Conservation (phyloP, 1,140 invertebrate species). For the Tetramorium alpestre region DNA sequence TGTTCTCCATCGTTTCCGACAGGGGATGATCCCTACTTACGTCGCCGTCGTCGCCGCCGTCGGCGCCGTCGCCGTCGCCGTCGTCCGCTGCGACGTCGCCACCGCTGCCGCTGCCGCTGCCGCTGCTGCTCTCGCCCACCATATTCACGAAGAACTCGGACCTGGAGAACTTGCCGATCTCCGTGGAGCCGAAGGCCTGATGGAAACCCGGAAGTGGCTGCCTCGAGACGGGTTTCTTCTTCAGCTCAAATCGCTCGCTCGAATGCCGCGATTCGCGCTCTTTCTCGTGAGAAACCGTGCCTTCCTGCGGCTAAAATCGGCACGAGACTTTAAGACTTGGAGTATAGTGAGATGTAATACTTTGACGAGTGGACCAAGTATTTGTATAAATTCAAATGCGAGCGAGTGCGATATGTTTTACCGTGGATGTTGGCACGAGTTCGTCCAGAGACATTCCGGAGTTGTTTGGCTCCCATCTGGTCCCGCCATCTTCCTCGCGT, state of each 20-base stretch:
- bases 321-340: neutral
- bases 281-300: constrained; percentile 44
- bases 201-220: constrained; percentile 90
- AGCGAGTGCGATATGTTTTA: constrained; percentile 3
- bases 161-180: constrained; percentile 90
- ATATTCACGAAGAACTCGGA: constrained; percentile 86
- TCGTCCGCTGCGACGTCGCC: neutral
- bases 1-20: constrained; percentile 35
- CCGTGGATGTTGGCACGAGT: constrained; percentile 54
- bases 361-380: neutral
- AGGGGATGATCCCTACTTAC: constrained; percentile 70
- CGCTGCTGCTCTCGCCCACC: constrained; percentile 73
- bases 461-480: constrained; percentile 65
- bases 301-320: constrained; percentile 31
- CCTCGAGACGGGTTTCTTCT: constrained; percentile 68
- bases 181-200: constrained; percentile 92
- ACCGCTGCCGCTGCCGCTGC: neutral
- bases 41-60: constrained; percentile 31
- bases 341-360: neutral
- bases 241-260: constrained; percentile 73
- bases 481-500: constrained; percentile 64
- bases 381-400: neutral
- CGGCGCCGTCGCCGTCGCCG: constrained; percentile 5
- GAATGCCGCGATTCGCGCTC: constrained; percentile 63
- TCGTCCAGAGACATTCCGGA: constrained; percentile 57